These are phyloP conservation scores for Amphiprion percula DNA, from an alignment of 2,113 vertebrate genomes.

Conservation along the genomic window DNA sequence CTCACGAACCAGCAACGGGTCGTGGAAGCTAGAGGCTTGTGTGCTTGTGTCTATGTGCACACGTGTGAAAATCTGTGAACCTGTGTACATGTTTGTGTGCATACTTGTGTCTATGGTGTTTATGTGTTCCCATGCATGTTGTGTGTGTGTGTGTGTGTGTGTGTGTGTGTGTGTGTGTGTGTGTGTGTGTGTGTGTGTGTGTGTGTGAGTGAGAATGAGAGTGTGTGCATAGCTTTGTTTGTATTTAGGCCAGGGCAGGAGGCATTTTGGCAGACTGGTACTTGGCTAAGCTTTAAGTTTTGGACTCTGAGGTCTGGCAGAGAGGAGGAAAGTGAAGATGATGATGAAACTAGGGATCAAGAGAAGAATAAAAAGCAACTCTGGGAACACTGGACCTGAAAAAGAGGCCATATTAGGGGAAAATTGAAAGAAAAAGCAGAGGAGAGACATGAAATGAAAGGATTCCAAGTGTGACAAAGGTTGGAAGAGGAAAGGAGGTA, in stretches of 20 bases:
- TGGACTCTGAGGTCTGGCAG: constrained; percentile 38
- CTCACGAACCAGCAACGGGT: constrained; percentile 68
- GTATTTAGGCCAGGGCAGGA: constrained; percentile 44
- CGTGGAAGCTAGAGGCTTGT: constrained; percentile 40
- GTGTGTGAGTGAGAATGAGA: constrained; percentile 3
- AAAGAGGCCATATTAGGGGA: neutral
- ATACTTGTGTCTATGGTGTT: neutral
- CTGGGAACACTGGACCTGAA: constrained; percentile 18
- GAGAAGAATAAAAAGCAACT: constrained; percentile 17
- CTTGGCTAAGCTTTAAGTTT: constrained; percentile 48
- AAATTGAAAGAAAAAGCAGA: constrained; percentile 25
- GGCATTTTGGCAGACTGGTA: constrained; percentile 51
- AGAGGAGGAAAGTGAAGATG: constrained; percentile 29
- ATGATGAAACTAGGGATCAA: constrained; percentile 19
- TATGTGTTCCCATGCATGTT: constrained; percentile 3
- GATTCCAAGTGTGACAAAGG: constrained; percentile 5
- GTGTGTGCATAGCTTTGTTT: constrained; percentile 20
- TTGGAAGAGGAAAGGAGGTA: neutral
- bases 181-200: constrained; percentile 2
- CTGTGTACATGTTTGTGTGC: neutral
- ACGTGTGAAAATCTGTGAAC: constrained; percentile 23
- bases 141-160: constrained; percentile 2
- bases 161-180: constrained; percentile 6
- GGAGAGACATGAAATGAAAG: constrained; percentile 2
- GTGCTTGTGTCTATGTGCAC: constrained; percentile 13